Evolutionary conservation across 2,888 invertebrate genomes (phyloP), one percentile per base, ranked within the genome.

Genomic region (Athetis lepigone): DNA sequence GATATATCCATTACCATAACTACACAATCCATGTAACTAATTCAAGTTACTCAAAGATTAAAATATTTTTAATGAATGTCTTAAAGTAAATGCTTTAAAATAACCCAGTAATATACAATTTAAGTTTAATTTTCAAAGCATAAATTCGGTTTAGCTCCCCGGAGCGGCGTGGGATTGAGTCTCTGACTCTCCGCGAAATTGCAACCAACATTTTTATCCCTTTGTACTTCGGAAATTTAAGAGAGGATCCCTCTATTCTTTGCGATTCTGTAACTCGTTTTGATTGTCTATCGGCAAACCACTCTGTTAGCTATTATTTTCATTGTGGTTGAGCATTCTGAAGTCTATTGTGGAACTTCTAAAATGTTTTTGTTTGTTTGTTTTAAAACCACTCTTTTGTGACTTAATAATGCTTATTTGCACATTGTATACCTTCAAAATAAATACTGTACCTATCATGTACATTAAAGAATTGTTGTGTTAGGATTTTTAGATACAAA

Each of bases 91-190:
- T 90, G 81, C 77, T 90, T 87, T 90, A 92, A 91, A 92, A 92
- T 92, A 92, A 86, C 92, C 83, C 85, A 76, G 87, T 81, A 85
- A 91, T 89, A 92, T 92, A 90, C 92, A 93, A 93, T 95, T 93
- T 94, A 90, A 91, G 90, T 93, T 93, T 92, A 93, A 94, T 94
- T 94, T 94, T 91, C 89, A 87, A 90, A 92, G 87, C 92, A 91
- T 91, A 93, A 94, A 94, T 93, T 94, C 87, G 87, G 91, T 94
- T 94, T 92, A 91, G 92, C 91, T 91, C 90, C 91, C 90, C 89
- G 88, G 88, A 86, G 90, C 88, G 89, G 81, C 79, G 82, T 80
- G 85, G 88, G 89, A 89, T 90, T 89, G 91, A 90, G 88, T 85
- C 86, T 80, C 81, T 81, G 87, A 86, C 86, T 88, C 86, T 82